Base-by-base conservation (phyloP, 2,797 vertebrate genomes). In the Allobates femoralis region DNA sequence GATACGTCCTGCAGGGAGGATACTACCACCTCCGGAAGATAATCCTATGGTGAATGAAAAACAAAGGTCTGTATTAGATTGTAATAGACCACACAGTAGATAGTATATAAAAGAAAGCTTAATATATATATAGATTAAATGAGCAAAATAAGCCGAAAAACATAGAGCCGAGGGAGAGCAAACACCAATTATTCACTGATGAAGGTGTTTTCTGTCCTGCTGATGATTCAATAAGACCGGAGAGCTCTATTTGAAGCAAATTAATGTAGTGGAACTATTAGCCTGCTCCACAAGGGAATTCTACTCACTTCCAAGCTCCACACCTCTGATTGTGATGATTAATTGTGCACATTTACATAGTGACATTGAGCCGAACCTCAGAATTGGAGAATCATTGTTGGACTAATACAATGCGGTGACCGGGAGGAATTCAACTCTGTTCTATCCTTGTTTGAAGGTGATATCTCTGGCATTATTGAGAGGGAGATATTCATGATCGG, bases 21-120 rank as follows among this genome's bases (percentile, higher is more conserved):
- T 86, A 97, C 89, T 50, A 93, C 91, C 83, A 95, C 91, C 89
- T 96, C 96, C 84, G 96, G 94, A 92, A 95, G 26, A 2, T 90
- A 94, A 77, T 93, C 93, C 96, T 97, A 90, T 1, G 23, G 86
- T 88, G 89, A 87, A n/a, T 46, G 69, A 37, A 8, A 75, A 84
- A 51, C 50, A 50, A 73, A 32, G 30, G 21, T 14, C 16, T 66
- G 10, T 81, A 10, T 46, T 71, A 71, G 11, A 28, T 15, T 28
- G 1, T 14, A 77, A 76, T 73, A 41, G 8, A 46, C 19, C 14
- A 11, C 14, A 26, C 28, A 30, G 4, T 21, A 77, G 28, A 30
- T n/a, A 8, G 10, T 7, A 73, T n/a, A 26, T 74, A 50, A 15
- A 46, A n/a, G 12, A 74, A 50, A 26, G 71, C 21, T n/a, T 11